Conservation (phyloP, 2,113 vertebrate genomes). For the Casuarius casuarius region DNA sequence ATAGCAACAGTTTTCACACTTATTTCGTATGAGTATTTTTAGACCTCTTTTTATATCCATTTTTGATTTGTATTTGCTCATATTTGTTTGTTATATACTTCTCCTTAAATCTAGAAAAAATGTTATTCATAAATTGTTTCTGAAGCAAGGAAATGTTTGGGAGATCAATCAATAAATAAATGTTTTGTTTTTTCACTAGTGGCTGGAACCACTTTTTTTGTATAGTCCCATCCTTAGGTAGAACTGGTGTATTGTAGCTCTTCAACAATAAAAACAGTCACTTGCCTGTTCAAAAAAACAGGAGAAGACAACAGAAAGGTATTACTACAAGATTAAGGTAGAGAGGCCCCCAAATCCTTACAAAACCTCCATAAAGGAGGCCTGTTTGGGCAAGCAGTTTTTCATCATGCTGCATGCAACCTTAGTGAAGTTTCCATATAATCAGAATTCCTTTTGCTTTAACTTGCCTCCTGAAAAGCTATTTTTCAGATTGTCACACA, state of each 20-base stretch:
- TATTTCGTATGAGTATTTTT: not conserved
- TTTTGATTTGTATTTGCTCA: not conserved
- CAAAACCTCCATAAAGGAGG: not conserved
- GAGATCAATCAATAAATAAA: not conserved
- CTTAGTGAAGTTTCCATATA: not conserved
- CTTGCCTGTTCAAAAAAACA: not conserved
- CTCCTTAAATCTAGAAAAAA: not conserved
- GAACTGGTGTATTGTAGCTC: not conserved
- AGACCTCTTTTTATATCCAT: not conserved
- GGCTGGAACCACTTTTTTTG: not conserved
- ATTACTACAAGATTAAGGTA: not conserved
- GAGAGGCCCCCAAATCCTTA: not conserved
- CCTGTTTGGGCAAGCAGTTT: not conserved
- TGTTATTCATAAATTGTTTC: not conserved
- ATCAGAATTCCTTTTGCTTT: slow-evolving; percentile 1
- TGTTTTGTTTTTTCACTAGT: not conserved
- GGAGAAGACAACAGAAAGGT: not conserved
- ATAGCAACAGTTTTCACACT: not conserved
- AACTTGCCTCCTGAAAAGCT: not conserved
- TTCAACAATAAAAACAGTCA: not conserved
- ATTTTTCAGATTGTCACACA: not conserved
- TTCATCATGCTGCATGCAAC: not conserved
- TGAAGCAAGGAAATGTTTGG: not conserved
- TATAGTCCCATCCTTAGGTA: not conserved
- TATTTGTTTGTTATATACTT: not conserved